These are phyloP conservation scores for Connochaetes taurinus DNA, from an alignment of 2,113 vertebrate species.

Conservation along the genomic window DNA sequence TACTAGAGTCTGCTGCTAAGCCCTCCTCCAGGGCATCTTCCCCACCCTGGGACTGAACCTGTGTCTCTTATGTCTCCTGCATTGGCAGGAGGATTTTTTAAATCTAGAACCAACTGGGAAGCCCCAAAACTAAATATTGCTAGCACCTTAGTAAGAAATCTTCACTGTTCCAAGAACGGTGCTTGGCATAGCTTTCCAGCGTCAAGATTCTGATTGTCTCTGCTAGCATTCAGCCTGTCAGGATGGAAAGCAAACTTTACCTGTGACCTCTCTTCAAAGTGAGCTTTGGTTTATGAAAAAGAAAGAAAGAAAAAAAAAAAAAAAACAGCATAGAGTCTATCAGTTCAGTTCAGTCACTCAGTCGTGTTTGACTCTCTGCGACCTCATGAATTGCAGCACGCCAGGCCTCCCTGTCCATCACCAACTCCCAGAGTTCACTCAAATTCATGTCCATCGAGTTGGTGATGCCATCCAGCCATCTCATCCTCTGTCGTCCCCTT, in stretches of 20 bases:
- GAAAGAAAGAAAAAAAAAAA: neutral
- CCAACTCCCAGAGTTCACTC: no score
- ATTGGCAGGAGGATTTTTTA: neutral
- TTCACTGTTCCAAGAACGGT: neutral
- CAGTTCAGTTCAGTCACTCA: no score
- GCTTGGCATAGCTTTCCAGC: neutral
- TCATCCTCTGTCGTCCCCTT: no score
- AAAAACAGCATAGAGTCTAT: neutral
- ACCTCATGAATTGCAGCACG: no score
- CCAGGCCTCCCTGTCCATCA: no score
- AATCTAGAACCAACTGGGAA: neutral
- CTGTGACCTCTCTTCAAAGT: neutral
- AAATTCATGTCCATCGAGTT: no score
- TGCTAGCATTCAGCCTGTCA: neutral
- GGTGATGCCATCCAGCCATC: no score
- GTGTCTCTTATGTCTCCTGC: neutral
- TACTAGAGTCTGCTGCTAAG: neutral
- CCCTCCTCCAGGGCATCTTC: neutral
- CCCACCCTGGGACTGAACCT: neutral
- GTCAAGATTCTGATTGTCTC: neutral
- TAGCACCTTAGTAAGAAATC: neutral
- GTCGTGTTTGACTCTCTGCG: rapidly evolving
- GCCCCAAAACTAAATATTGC: neutral
- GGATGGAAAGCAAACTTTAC: neutral
- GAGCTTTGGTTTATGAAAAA: neutral